These are phyloP conservation scores for Thumatha senex DNA, from an alignment of 2,888 invertebrate species.

Conservation along the genomic window DNA sequence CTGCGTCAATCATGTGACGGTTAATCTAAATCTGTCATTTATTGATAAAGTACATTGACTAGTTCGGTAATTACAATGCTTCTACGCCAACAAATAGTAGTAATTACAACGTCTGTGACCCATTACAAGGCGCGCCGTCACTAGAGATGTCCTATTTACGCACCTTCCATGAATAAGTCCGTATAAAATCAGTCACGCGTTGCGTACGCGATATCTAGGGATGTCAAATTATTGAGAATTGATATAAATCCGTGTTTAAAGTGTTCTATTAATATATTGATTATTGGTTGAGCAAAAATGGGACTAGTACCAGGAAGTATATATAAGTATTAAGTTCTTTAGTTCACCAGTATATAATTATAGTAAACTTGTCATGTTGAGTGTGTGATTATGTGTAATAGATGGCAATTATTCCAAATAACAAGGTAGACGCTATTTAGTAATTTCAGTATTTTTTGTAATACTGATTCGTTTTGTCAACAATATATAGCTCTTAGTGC, in stretches of 20 bases:
- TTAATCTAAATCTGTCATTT: neutral
- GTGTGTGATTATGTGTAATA: conserved; percentile 12
- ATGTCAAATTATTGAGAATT: too few species aligned
- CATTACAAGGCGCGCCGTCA: conserved; percentile 62
- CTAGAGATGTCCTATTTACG: conserved; percentile 63
- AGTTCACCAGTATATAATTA: conserved; percentile 19
- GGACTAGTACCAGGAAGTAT: conserved; percentile 4
- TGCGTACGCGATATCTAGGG: conserved; percentile 13
- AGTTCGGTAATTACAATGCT: conserved; percentile 51
- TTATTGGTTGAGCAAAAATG: conserved; percentile 13
- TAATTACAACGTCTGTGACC: conserved; percentile 58
- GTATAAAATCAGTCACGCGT: conserved; percentile 54
- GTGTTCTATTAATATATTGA: too few species aligned
- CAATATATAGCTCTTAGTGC: neutral
- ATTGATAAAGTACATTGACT: conserved; percentile 35
- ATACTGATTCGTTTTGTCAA: neutral
- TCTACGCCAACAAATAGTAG: conserved; percentile 51
- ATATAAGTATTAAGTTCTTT: conserved; percentile 9
- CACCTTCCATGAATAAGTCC: conserved; percentile 39
- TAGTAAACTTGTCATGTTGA: conserved; percentile 15
- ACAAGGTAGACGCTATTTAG: conserved; percentile 14
- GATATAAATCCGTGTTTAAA: too few species aligned
- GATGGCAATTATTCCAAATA: conserved; percentile 24
- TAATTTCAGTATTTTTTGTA: conserved; percentile 28
- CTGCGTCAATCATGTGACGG: neutral